phyloP scores from a whole-genome alignment of 2,797 vertebrate species.

The Acridotheres tristis region DNA sequence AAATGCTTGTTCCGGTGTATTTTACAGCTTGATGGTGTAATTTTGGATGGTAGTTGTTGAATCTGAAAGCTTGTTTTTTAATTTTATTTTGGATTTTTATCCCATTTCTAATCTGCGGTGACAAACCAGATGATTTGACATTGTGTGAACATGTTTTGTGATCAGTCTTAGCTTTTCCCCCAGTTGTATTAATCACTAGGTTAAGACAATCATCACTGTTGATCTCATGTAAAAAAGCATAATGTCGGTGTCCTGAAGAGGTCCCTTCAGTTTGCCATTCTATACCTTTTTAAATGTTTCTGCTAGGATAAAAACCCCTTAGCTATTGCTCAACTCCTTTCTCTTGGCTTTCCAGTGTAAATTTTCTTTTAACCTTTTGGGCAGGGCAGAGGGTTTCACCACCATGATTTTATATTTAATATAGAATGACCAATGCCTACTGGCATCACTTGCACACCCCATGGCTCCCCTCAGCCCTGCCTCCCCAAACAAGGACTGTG shows the following conservation, averaged over 20 bases:
- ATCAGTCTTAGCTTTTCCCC: neutral
- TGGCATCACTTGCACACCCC: neutral
- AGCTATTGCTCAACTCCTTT: neutral
- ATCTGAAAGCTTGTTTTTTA: neutral
- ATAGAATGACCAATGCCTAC: neutral
- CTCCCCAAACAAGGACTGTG: accelerated
- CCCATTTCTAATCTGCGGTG: neutral
- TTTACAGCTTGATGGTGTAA: neutral
- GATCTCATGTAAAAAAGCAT: neutral
- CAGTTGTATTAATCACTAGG: neutral
- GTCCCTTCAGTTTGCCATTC: neutral
- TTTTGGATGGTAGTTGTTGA: neutral
- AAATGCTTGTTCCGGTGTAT: neutral
- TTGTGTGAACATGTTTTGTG: neutral
- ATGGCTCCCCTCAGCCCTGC: neutral
- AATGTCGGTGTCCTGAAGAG: neutral
- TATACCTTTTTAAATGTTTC: neutral
- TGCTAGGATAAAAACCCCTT: neutral
- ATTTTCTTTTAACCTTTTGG: neutral
- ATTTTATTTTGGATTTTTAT: neutral
- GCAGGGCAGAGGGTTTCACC: neutral
- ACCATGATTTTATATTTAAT: neutral
- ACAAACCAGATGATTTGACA: neutral
- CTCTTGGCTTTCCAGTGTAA: neutral
- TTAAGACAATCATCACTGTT: neutral